Conservation (phyloP, 2,888 invertebrate species). For the Stegana nigrithorax region DNA sequence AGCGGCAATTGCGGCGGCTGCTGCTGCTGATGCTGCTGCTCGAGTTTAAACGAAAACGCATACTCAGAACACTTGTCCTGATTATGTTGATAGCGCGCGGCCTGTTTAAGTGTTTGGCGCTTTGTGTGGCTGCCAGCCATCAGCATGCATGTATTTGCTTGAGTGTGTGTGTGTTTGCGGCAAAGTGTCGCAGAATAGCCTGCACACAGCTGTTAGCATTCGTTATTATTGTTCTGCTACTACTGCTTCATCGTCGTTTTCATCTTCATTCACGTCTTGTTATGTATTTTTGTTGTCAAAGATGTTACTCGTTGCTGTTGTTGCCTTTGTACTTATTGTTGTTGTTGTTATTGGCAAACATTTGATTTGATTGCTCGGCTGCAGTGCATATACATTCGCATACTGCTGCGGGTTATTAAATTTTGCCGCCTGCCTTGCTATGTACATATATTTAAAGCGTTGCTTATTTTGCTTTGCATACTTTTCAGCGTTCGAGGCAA, state of each 20-base stretch:
- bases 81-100: slow-evolving; percentile 42
- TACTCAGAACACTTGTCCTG: slow-evolving; percentile 57
- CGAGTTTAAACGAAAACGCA: no score
- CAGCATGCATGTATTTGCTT: slow-evolving; percentile 17
- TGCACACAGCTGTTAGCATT: slow-evolving; percentile 28
- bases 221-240: no score
- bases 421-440: no score
- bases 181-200: slow-evolving; percentile 36
- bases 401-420: not conserved
- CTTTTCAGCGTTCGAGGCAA: no score
- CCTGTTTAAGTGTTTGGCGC: no score
- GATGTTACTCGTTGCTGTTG: slow-evolving; percentile 21
- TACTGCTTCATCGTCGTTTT: no score
- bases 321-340: slow-evolving; percentile 38
- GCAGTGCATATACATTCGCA: slow-evolving; percentile 10
- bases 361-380: slow-evolving; percentile 44
- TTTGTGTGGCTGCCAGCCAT: slow-evolving; percentile 10
- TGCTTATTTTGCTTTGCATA: no score
- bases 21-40: no score
- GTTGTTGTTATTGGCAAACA: slow-evolving; percentile 42
- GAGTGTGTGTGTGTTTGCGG: slow-evolving; percentile 4
- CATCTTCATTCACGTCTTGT: no score
- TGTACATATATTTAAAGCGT: no score
- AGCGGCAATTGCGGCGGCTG: no score
- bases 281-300: no score